Evolutionary conservation across 2,113 vertebrate genomes (phyloP), one percentile per base, ranked within the genome.

Genomic region (Pluvialis apricaria): DNA sequence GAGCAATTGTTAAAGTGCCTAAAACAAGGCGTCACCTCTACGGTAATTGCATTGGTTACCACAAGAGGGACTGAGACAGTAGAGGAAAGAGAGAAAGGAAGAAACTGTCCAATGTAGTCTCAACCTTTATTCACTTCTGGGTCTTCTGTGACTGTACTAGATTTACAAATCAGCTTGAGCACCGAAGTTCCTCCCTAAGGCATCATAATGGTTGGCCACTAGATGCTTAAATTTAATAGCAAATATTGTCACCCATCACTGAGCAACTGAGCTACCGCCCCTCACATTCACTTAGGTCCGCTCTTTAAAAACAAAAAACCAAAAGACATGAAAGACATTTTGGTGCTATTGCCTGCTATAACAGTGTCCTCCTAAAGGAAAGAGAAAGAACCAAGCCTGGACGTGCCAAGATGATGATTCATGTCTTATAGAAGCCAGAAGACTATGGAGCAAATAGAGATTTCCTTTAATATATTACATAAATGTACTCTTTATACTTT

Each of bases 11-110:
- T 58, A 11, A 83, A 81, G 42, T 49, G 19, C 6, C 60, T 32
- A 12, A 66, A 66, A 34, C 12, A 72, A 16, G 12, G 5, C 0
- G 0, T 8, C 21, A 66, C 4, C 34, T 75, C 49, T 10, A 36
- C 8, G 4, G 12, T 34, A 58, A 57, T 4, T 58, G 11, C 6
- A 40, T 66, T 81, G 66, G 10, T 57, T 79, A 42, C 32, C 6
- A 13, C 17, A 58, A 61, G 44, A 83, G 19, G 21, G 25, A 70
- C 34, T 11, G 24, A 77, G 64, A 36, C 22, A 79, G 20, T 1
- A 29, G 11, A n/a, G 1, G 24, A 12, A 75, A 31, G 32, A 70
- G 19, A 31, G 7, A 7, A 60, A 2, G 28, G 11, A 65, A 82
- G 20, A 81, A 94, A 65, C 3, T 4, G 22, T 4, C 11, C 26